Evolutionary conservation across 2,113 vertebrate species (phyloP).

Genomic region (Fukomys damarensis): DNA sequence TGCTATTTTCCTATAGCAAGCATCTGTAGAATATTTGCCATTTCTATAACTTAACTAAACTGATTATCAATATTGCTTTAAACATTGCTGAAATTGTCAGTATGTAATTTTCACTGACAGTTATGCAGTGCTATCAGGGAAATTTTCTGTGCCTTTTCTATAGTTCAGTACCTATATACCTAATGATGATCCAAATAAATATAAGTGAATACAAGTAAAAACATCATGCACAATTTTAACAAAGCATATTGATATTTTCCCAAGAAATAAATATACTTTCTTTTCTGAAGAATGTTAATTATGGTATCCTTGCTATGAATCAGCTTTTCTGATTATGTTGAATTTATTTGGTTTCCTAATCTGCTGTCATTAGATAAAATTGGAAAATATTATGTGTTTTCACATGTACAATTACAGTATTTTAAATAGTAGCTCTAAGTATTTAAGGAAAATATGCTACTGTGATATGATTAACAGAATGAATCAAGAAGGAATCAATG

Average conservation of each 20-base stretch:
- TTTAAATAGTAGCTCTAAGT: background rate
- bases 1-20: background rate
- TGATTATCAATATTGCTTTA: background rate
- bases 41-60: background rate
- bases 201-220: background rate
- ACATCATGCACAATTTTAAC: background rate
- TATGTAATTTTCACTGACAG: background rate
- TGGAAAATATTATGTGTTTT: conserved; percentile 11
- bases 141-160: background rate
- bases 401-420: background rate
- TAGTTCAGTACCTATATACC: background rate
- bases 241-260: background rate
- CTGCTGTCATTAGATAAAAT: background rate
- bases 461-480: background rate
- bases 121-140: background rate
- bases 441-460: background rate
- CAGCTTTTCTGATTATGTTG: background rate
- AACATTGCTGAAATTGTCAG: background rate
- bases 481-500: background rate
- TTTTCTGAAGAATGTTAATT: background rate
- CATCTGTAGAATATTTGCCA: background rate
- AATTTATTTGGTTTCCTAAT: conserved; percentile 31
- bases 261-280: background rate
- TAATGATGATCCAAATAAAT: background rate
- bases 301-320: background rate